Base-by-base conservation (phyloP, 2,113 vertebrate genomes). In the Petroica traversi region DNA sequence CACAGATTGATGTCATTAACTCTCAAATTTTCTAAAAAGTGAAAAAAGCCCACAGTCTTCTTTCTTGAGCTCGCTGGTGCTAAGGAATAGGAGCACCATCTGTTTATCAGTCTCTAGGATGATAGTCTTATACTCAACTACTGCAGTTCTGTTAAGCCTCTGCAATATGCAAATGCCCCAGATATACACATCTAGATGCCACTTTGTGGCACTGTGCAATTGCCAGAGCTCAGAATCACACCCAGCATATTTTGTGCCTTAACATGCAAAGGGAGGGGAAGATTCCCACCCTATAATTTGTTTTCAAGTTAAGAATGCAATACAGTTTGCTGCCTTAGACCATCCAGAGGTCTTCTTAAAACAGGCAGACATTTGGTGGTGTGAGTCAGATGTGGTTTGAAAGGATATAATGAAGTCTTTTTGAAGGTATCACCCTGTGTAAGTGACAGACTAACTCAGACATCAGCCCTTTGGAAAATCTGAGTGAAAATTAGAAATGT, bases 1-100 rank as follows among this genome's bases (percentile, higher is more conserved):
- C 68, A 75, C 80, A 93, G 76, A 84, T 63, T 88, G 79, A 46
- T 87, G 57, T 55, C 1, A 0, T 76, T 95, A 92, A 81, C 43
- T 86, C 55, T 74, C 51, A 58, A 84, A 77, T 85, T 96, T 92
- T 67, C 8, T 79, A 62, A 46, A 46, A 85, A 91, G 61, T 64
- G 33, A 36, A 52, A 77, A 93, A 93, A 88, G 13, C 36, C 45
- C 40, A 80, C n/a, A 82, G 24, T 95, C 48, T 79, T 96, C 41
- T 88, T 89, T 51, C 43, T 49, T 73, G 92, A 89, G 85, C 66
- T 94, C 40, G 28, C 8, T 95, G 57, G 25, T 75, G 43, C 69
- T 96, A 54, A 82, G 85, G 78, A 90, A 73, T 89, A 88, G 82
- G 66, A 88, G 41, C 54, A 92, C 88, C 92, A 93, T 97, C 81